phyloP scores from a whole-genome alignment of 2,113 vertebrate genomes.

The Puntigrus tetrazona region DNA sequence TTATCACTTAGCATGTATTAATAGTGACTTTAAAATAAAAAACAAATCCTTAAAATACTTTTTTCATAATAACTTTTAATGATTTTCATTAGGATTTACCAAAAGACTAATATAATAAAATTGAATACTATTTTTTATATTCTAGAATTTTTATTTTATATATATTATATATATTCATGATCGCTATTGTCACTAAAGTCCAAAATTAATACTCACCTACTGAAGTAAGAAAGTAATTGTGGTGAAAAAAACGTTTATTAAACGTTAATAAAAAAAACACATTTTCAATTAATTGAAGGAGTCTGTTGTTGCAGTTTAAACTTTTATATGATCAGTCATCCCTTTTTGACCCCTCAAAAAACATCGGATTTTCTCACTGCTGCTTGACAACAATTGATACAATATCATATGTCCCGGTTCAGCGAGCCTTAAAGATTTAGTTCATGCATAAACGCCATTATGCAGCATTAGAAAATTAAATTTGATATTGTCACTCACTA shows the following conservation, averaged over 20 bases:
- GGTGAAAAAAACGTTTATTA: neutral
- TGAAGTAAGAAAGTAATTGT: neutral
- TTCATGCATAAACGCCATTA: neutral
- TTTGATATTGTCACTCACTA: neutral
- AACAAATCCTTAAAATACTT: neutral
- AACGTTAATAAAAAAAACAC: neutral
- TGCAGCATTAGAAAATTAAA: neutral
- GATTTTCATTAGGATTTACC: neutral
- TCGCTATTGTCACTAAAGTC: neutral
- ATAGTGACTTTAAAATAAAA: neutral
- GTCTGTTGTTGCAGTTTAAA: neutral
- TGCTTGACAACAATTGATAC: neutral
- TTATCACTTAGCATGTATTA: neutral
- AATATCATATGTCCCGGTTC: neutral
- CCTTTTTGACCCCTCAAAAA: no score
- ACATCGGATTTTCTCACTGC: neutral
- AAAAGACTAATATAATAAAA: no score
- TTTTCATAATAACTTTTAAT: neutral
- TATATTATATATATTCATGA: no score
- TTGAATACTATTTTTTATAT: no score
- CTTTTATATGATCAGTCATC: no score
- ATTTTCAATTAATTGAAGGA: neutral
- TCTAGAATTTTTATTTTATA: no score
- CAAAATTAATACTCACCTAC: neutral
- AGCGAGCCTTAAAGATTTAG: neutral